Evolutionary conservation across 2,888 invertebrate genomes (phyloP).

Genomic region (Hoplodrina ambigua): DNA sequence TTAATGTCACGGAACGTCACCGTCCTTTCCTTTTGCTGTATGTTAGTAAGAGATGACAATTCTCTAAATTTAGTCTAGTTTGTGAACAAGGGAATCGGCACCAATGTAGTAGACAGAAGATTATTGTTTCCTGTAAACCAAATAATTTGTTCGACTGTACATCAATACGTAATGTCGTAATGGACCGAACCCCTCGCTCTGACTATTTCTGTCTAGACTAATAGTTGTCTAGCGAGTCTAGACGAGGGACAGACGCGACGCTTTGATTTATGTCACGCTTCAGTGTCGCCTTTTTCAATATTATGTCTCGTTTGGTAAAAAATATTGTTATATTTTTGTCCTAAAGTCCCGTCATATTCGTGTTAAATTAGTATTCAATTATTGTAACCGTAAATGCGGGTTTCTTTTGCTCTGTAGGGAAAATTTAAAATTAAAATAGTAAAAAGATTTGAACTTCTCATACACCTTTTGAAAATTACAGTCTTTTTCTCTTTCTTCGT

Average conservation of each 20-base stretch:
- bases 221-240: constrained; percentile 32
- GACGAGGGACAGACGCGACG: constrained; percentile 19
- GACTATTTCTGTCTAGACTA: constrained; percentile 41
- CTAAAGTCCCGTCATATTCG: background rate
- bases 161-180: background rate
- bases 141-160: constrained; percentile 3
- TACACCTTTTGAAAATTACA: too few species aligned
- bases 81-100: too few species aligned
- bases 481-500: too few species aligned
- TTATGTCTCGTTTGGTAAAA: background rate
- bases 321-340: background rate
- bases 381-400: too few species aligned
- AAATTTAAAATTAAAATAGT: too few species aligned
- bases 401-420: too few species aligned
- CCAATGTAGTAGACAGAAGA: background rate
- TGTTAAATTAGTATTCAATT: background rate
- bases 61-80: too few species aligned
- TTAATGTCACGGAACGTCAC: too few species aligned
- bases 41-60: too few species aligned
- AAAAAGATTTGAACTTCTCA: too few species aligned
- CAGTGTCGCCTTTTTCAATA: background rate
- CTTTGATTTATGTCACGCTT: constrained; percentile 19
- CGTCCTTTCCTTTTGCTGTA: too few species aligned
- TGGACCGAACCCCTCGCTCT: background rate
- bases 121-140: background rate